Conservation (phyloP, 2,888 invertebrate species). For the Microplitis deprimator region DNA sequence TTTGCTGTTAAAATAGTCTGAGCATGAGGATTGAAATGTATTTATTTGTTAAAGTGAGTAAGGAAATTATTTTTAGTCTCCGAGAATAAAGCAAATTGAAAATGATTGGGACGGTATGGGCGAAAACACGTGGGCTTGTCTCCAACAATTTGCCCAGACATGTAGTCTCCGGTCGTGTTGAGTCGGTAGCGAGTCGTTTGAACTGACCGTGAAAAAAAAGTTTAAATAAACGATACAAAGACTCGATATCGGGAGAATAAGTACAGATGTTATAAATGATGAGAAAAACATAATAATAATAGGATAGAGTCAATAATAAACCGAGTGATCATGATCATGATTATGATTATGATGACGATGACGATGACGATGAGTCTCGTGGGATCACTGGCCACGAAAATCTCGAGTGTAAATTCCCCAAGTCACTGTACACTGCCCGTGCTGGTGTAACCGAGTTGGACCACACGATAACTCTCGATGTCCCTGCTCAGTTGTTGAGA, state of each 20-base stretch:
- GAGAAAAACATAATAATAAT: too few relatives aligned
- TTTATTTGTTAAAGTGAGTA: neutral
- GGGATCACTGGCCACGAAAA: conserved; percentile 52
- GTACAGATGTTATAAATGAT: too few relatives aligned
- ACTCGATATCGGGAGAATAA: too few relatives aligned
- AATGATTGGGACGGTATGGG: conserved; percentile 1
- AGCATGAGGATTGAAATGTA: neutral
- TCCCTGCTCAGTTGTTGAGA: neutral
- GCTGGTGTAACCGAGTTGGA: conserved; percentile 6
- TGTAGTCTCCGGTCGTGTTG: conserved; percentile 11
- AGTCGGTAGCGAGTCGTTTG: conserved; percentile 4
- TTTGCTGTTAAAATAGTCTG: neutral
- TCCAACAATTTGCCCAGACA: conserved; percentile 27
- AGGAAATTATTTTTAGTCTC: conserved; percentile 19
- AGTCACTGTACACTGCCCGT: conserved; percentile 52
- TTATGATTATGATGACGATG: neutral
- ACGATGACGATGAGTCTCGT: neutral
- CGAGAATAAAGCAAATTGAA: neutral
- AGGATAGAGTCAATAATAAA: neutral
- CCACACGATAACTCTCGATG: neutral
- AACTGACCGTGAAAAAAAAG: conserved; percentile 10
- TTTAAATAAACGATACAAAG: neutral
- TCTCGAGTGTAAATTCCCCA: conserved; percentile 62
- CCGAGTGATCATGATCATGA: neutral
- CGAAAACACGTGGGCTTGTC: conserved; percentile 28